phyloP scores from a whole-genome alignment of 35 echinoderm and acorn worm genomes.

The Ophioderma brevispina region DNA sequence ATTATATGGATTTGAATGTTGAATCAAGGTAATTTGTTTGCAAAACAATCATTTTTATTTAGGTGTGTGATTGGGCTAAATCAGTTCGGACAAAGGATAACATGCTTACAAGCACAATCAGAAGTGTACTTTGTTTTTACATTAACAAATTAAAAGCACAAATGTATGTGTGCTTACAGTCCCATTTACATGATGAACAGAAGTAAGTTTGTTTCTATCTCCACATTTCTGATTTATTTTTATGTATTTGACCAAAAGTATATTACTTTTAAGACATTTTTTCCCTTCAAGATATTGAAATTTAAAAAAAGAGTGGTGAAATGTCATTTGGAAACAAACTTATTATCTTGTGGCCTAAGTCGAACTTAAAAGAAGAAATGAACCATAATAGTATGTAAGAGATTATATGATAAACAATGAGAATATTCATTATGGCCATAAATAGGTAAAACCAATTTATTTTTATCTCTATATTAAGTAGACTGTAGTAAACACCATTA shows the following conservation, averaged over 20 bases:
- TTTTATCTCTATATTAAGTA: conserved; percentile 12
- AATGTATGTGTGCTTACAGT: background rate
- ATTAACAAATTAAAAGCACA: background rate
- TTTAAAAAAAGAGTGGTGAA: background rate
- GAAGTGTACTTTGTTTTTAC: background rate
- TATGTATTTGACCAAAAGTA: background rate
- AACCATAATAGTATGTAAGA: background rate
- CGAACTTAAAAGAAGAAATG: background rate
- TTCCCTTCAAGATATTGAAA: background rate
- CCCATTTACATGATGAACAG: background rate
- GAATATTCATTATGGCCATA: background rate
- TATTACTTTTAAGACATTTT: background rate
- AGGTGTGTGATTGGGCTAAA: too few relatives aligned
- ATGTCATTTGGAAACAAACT: background rate
- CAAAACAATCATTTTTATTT: too few relatives aligned
- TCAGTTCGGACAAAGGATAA: too few relatives aligned
- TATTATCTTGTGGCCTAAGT: background rate
- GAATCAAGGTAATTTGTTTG: too few relatives aligned
- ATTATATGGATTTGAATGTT: too few relatives aligned
- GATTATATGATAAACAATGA: conserved; percentile 1
- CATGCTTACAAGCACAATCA: background rate
- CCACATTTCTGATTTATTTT: background rate
- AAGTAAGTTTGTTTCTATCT: background rate
- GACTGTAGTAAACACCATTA: background rate
- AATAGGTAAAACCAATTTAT: conserved; percentile 8